Base-by-base conservation (phyloP, 2,113 vertebrate genomes). In the Pygathrix nemaeus region DNA sequence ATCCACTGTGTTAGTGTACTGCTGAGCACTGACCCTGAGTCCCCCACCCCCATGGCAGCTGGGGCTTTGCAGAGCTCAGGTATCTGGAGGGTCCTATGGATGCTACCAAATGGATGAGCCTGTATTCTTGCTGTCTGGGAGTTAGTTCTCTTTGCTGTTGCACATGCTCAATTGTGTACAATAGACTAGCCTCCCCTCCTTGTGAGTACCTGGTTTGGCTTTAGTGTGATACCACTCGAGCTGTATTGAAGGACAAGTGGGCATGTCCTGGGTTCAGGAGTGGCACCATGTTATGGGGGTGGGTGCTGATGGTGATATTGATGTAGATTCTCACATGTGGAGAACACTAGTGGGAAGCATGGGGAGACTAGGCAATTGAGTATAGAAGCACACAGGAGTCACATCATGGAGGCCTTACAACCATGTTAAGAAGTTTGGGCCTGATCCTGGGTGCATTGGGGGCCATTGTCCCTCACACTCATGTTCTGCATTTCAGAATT, bases 31-130 rank as follows among this genome's bases (percentile, higher is more conserved):
- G 73, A 87, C 81, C 18, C 23, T 78, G 68, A 82, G 66, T 16
- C 21, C 38, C 43, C 64, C 43, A 68, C 1, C 12, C 14, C 7
- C 1, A 7, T 14, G 40, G 40, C 2, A 3, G 1, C 70, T n/a
- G 40, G 55, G 57, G 18, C 84, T 88, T 64, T 92, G 40, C 5
- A 23, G 50, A 30, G 30, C 43, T 57, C 4, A 0, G 16, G 55
- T 72, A 78, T 45, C 66, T 32, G 52, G 45, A 94, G 23, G 12
- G 76, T 66, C n/a, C 0, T 83, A 1, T 13, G 43, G 23, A 21
- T 82, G 40, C 78, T 48, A 32, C 25, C 21, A 43, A 30, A 45
- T 27, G 64, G 23, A 40, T 50, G 35, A 55, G 64, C 55, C 27
- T 59, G n/a, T 2, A 20, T 85, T 83, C 81, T 52, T 72, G 61